Base-by-base conservation (phyloP, 2,113 vertebrate genomes). In the Hippocampus zosterae region DNA sequence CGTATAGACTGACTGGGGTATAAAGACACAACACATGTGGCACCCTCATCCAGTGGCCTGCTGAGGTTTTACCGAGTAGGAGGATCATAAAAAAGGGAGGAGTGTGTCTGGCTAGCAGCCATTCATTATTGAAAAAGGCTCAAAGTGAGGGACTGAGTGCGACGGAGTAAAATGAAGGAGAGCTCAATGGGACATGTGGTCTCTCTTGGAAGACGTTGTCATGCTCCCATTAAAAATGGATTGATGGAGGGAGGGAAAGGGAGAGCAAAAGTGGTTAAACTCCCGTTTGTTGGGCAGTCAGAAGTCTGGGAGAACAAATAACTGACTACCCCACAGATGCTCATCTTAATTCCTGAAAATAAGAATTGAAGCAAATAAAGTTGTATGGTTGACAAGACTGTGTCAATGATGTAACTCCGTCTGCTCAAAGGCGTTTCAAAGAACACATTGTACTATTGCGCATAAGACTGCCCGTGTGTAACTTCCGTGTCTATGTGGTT, bases 191-290 rank as follows among this genome's bases (percentile, higher is more conserved):
- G 83, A 89, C 76, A 75, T 80, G 55, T 55, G 65, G 60, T 62
- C 76, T 81, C 67, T 65, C 78, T 67, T 60, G 69, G 66, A 85
- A 83, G 74, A 63, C 68, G 74, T 80, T 81, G 76, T 77, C 68
- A 88, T 78, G 72, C 82, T 83, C 75, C 71, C 78, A 88, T 91
- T 71, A 88, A 89, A 87, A 85, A 89, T 89, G 60, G 63, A 91
- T 81, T 74, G 42, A 65, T 18, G 55, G 66, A 75, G 55, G 41
- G 65, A 57, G 73, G 60, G 76, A 55, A 41, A 60, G 57, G 74
- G 63, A 63, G 70, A 65, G 55, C 16, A 65, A 76, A 68, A 42
- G 75, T 19, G 68, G 70, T 53, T 70, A 60, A 74, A 42, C 76
- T 67, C 37, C 67, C 61, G 41, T 1, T 1, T 41, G 23, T 67